Evolutionary conservation across 2,113 vertebrate genomes (phyloP).

Genomic region (Rattus rattus): DNA sequence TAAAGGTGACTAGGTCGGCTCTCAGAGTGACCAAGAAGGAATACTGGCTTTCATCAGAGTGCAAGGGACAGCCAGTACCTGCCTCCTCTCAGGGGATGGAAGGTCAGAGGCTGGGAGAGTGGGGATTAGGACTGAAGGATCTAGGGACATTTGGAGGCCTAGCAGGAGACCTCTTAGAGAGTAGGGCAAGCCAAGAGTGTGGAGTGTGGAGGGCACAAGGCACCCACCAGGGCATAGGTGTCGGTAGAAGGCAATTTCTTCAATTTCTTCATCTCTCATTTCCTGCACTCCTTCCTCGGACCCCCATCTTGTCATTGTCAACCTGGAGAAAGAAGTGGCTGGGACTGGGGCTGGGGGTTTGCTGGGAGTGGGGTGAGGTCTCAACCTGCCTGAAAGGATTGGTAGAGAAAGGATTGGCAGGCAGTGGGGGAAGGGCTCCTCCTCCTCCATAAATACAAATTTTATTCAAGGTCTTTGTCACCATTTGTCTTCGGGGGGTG

Average conservation of each 20-base stretch:
- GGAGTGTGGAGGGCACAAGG: neutral
- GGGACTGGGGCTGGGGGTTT: constrained; percentile 18
- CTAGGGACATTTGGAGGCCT: neutral
- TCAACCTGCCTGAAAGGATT: constrained; percentile 57
- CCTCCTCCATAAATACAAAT: constrained; percentile 83
- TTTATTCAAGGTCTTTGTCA: constrained; percentile 84
- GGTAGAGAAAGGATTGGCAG: constrained; percentile 73
- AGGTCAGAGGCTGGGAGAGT: neutral
- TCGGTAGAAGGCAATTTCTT: neutral
- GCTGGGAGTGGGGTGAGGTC: neutral
- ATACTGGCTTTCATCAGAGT: neutral
- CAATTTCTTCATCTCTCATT: constrained; percentile 30
- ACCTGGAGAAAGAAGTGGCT: neutral
- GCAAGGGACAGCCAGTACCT: neutral
- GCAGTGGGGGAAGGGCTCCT: constrained; percentile 62
- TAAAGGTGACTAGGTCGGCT: neutral
- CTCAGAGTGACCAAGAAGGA: neutral
- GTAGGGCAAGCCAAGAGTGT: neutral
- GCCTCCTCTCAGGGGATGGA: neutral
- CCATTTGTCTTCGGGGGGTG: constrained; percentile 78
- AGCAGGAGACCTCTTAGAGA: neutral
- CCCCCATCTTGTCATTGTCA: neutral
- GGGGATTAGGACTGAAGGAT: neutral
- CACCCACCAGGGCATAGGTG: neutral
- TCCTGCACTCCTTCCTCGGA: neutral